A percentile compares a stretch with the other conserved stretches of the same genome.
Conservation (phyloP, 2,888 invertebrate genomes). For the Eilema caniola region DNA sequence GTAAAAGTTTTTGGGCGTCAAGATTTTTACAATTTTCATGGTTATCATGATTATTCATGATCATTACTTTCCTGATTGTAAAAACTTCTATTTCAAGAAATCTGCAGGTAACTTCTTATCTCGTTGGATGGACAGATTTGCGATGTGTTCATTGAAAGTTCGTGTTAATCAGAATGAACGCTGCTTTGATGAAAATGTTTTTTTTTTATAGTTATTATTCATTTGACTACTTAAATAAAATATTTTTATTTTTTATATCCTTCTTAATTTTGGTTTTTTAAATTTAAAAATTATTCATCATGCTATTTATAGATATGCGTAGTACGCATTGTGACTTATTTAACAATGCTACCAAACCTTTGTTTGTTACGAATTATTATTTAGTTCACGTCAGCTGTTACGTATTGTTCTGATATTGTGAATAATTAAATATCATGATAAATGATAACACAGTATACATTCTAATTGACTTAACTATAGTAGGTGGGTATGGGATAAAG, state of each 20-base stretch:
- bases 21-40: too few relatives aligned
- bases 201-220: too few relatives aligned
- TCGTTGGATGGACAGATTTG: background rate
- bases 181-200: background rate
- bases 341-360: background rate
- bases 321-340: too few relatives aligned
- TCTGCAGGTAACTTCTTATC: background rate
- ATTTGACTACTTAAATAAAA: background rate
- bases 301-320: background rate
- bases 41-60: too few relatives aligned
- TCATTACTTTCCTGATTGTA: too few relatives aligned
- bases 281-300: too few relatives aligned
- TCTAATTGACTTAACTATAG: background rate
- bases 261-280: too few relatives aligned
- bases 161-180: background rate
- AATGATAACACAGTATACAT: background rate
- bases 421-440: constrained; percentile 7
- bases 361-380: constrained; percentile 1
- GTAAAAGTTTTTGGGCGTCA: too few relatives aligned
- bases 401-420: constrained; percentile 5
- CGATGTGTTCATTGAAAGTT: background rate
- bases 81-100: background rate
- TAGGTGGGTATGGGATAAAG: background rate
- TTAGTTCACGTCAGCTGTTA: background rate
- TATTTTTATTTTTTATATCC: too few relatives aligned